Conservation (phyloP, 2,797 vertebrate species). For the Rhinogobio ventralis region DNA sequence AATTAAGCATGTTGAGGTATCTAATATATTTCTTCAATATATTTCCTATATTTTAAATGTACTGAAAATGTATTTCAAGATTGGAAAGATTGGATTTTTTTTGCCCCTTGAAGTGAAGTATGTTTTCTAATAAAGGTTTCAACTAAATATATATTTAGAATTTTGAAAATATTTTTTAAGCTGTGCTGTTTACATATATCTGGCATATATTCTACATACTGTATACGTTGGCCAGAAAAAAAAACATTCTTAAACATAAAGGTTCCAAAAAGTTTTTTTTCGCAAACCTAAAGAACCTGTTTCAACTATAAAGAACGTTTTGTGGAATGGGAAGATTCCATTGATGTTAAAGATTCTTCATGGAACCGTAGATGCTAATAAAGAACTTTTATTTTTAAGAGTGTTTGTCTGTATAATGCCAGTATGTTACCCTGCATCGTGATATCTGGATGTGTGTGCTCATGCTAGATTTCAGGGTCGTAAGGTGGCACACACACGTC, state of each 20-base stretch:
- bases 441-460: background rate
- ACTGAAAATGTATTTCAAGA: background rate
- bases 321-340: no score
- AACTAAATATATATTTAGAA: background rate
- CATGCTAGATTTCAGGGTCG: background rate
- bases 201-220: background rate
- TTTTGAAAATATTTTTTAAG: background rate
- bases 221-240: background rate
- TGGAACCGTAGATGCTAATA: no score
- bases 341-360: no score
- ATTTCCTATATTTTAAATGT: background rate
- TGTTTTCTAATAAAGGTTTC: background rate
- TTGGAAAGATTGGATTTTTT: background rate
- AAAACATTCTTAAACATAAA: no score
- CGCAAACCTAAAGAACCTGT: no score
- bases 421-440: background rate
- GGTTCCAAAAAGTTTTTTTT: no score
- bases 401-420: background rate
- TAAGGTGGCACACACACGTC: constrained; percentile 3
- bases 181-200: background rate
- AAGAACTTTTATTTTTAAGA: no score
- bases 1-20: background rate
- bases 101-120: background rate
- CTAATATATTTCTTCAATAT: background rate
- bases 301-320: no score